A percentile compares a stretch with the other conserved stretches of the same genome.
These are phyloP conservation scores for Macrotus californicus DNA, from an alignment of 2,113 vertebrate genomes.

Conservation along the genomic window DNA sequence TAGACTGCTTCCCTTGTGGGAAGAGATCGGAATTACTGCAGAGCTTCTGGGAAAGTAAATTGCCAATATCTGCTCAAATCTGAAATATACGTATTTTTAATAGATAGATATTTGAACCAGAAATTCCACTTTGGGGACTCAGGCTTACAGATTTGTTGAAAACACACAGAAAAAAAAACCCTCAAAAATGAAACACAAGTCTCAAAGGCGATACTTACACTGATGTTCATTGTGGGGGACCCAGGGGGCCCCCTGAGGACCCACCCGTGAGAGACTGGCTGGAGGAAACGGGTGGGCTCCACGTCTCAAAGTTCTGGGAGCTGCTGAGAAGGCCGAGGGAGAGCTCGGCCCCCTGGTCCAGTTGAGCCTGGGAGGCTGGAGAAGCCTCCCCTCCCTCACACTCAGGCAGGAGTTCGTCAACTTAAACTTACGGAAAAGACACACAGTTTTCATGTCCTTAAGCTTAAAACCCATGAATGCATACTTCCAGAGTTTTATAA, in stretches of 20 bases:
- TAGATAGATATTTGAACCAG: not conserved
- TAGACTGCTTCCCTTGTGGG: not conserved
- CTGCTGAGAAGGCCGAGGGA: not conserved
- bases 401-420: no score
- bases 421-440: not conserved
- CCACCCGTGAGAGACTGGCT: not conserved
- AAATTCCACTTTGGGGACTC: not conserved
- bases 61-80: not conserved
- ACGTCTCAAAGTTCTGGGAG: not conserved
- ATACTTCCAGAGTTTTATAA: not conserved
- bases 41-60: not conserved
- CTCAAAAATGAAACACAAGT: not conserved
- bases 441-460: not conserved
- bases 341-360: no score
- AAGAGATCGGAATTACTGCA: not conserved
- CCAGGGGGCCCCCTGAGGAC: not conserved
- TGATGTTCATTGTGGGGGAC: not conserved
- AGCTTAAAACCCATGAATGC: not conserved
- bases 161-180: not conserved
- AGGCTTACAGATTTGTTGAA: not conserved
- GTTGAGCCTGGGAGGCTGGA: fast-evolving
- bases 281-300: not conserved
- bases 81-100: not conserved
- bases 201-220: not conserved
- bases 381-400: not conserved